Evolutionary conservation across 1,140 invertebrate species (phyloP).

Genomic region (Heliconius eleuchia): DNA sequence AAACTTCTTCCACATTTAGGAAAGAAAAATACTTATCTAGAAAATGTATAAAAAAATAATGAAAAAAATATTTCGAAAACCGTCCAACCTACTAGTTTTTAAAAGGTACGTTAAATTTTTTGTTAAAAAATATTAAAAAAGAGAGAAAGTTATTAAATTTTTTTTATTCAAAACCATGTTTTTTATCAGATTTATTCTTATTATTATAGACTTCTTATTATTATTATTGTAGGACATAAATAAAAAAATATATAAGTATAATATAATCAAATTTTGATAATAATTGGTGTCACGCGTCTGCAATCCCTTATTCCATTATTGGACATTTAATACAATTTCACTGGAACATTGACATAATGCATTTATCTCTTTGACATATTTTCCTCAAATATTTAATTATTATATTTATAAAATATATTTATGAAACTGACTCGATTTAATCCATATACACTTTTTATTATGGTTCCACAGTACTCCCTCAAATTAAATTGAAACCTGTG

Average conservation of each 20-base stretch:
- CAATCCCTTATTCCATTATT: background rate
- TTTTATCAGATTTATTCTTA: no score
- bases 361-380: slow-evolving; percentile 5
- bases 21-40: no score
- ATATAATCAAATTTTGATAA: background rate
- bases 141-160: no score
- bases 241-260: background rate
- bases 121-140: no score
- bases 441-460: background rate
- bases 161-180: no score
- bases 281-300: background rate
- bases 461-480: background rate
- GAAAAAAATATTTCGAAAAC: no score
- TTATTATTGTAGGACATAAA: background rate
- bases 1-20: background rate
- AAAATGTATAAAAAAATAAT: no score
- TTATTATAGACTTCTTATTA: no score
- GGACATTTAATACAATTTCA: background rate
- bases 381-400: background rate
- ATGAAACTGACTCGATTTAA: background rate
- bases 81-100: no score
- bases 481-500: background rate
- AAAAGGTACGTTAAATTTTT: no score
- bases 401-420: background rate
- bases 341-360: background rate